Conservation (phyloP, 53 echinoderm and acorn worm species). For the Echinometra lucunter region DNA sequence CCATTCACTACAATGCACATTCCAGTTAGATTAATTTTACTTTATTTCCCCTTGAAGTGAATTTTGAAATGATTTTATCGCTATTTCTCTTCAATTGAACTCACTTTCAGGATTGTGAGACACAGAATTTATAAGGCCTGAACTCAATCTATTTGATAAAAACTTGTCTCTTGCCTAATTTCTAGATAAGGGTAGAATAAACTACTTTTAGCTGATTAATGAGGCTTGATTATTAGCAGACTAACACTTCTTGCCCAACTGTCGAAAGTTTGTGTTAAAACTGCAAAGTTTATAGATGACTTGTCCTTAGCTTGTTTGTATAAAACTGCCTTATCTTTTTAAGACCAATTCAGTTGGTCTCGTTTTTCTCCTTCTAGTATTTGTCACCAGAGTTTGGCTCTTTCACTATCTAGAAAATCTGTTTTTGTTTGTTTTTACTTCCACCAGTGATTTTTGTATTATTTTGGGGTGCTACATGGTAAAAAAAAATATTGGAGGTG, state of each 20-base stretch:
- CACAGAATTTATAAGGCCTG: background rate
- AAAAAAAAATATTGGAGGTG: background rate
- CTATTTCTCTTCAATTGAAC: no score
- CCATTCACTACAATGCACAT: no score
- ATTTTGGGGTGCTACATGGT: background rate
- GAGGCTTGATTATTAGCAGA: background rate
- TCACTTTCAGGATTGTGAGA: no score
- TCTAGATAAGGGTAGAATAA: background rate
- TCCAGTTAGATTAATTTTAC: no score
- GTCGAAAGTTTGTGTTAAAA: conserved; percentile 36
- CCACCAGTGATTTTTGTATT: background rate
- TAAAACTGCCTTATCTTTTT: conserved; percentile 18
- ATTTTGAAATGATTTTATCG: no score
- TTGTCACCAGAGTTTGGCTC: background rate
- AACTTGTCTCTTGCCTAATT: background rate
- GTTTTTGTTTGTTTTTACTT: background rate
- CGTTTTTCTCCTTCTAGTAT: conserved; percentile 11
- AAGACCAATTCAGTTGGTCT: conserved; percentile 13
- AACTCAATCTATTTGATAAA: background rate
- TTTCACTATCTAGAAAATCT: background rate
- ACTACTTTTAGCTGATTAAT: background rate
- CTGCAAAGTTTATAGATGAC: conserved; percentile 27
- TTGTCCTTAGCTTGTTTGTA: conserved; percentile 11
- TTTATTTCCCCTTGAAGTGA: no score
- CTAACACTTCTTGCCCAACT: conserved; percentile 3